Base-by-base conservation (phyloP, 2,113 vertebrate species). In the Tricholaema leucomelas region DNA sequence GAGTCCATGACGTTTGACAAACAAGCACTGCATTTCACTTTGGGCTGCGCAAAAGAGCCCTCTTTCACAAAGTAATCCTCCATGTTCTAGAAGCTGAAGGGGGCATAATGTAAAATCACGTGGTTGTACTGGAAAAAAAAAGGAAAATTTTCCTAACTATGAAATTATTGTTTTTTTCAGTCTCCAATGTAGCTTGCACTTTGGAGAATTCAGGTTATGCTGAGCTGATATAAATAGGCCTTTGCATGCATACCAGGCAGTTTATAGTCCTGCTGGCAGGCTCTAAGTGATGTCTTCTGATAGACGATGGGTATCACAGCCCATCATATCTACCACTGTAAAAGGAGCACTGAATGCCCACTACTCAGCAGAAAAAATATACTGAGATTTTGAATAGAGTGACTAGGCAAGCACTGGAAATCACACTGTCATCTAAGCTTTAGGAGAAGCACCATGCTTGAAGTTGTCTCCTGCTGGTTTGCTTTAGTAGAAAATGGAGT, bases 301-400 rank as follows among this genome's bases (percentile, higher is more conserved):
- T 91, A 95, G 95, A 96, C 2, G 3, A 87, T 91, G 65, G 72
- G 54, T 92, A 90, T 93, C 96, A 95, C 60, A 89, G 89, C 82
- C 85, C 70, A 94, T 96, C 95, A 87, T 0, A 6, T 63, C 59
- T 78, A 70, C 31, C 23, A 25, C 36, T 0, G 1, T 0, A 0
- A 66, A 76, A 79, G 50, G n/a, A 70, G 15, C 3, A 1, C 36
- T 46, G 50, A 46, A 30, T 4, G 3, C 35, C 86, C 56, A 38
- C 48, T 86, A 5, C 8, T 14, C 33, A 58, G 38, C 6, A 40
- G 33, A 60, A 78, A 12, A 15, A 25, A 44, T 59, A 8, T 33
- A 66, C 6, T 0, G 0, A 55, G 28, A 23, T 30, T 88, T 15
- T 2, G 2, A 31, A 24, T 42, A 23, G 56, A 77, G 63, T 4